Base-by-base conservation (phyloP, 2,797 vertebrate genomes). In the Emydoidea blandingii region DNA sequence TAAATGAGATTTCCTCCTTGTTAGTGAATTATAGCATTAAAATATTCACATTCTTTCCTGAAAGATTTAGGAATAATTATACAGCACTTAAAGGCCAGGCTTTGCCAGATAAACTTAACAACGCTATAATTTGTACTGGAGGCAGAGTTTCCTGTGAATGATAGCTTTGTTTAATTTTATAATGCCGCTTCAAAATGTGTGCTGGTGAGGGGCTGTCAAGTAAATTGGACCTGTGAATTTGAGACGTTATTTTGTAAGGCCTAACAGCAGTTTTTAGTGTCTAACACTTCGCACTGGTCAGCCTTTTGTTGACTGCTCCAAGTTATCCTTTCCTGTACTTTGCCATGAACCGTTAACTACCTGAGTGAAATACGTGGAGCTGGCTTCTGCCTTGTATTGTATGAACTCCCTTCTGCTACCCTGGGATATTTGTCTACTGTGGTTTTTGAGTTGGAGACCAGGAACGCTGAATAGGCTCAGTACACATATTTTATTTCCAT, bases 31-130 rank as follows among this genome's bases (percentile, higher is more conserved):
- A 96, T 0, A 76, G 90, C 91, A 97, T 97, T 93, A 95, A 97
- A 97, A 98, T 96, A 97, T 97, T 98, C 97, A 95, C 97, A 96
- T 97, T 98, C 97, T 98, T 98, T 98, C 96, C 94, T 97, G 94
- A 98, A 98, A 97, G 94, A 95, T 97, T 96, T 97, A 95, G 95
- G 94, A 97, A 97, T 98, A 98, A 97, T 98, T 98, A 97, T 96
- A 97, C 95, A 97, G 97, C 97, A 97, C 97, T 88, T 96, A 89
- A 93, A 94, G 96, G 97, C 96, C 96, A 89, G 97, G 91, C 93
- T 93, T 97, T 96, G 97, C 94, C 95, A 96, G 96, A 97, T 97
- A 97, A 97, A 97, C 96, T 97, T 97, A 97, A 98, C 96, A 97
- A 88, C 95, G 96, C 83, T 97, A 2, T 97, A 98, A 98, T 98